Conservation (phyloP, 2,888 invertebrate species). For the Alcis repandata region DNA sequence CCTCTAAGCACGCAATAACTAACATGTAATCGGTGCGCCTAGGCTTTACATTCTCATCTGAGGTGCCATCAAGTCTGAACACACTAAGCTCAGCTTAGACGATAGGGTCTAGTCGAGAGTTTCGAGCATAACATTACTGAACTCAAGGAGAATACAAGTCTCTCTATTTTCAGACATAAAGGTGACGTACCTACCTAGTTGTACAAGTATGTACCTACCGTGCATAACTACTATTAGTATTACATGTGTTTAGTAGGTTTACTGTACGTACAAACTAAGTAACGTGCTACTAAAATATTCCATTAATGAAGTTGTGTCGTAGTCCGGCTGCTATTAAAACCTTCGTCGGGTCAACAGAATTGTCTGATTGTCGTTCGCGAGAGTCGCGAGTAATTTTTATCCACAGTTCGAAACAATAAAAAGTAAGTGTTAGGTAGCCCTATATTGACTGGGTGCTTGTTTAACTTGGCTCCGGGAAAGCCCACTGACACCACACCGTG, state of each 20-base stretch:
- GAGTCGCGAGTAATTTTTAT: too few relatives aligned
- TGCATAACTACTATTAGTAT: too few relatives aligned
- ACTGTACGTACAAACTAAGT: background rate
- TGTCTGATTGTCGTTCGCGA: background rate
- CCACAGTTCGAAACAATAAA: background rate
- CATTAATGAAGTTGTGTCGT: background rate
- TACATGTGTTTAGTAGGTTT: too few relatives aligned
- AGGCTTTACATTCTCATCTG: background rate
- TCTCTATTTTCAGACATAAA: background rate
- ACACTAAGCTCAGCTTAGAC: background rate
- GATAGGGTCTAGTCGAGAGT: background rate
- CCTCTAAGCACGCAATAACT: background rate
- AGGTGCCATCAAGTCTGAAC: constrained; percentile 1
- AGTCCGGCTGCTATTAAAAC: background rate
- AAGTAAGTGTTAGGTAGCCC: constrained; percentile 10
- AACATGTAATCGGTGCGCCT: background rate
- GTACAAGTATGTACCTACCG: background rate
- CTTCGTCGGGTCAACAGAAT: background rate
- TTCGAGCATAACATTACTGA: background rate
- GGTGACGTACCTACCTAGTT: background rate
- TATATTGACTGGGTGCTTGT: constrained; percentile 12
- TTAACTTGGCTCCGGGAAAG: constrained; percentile 16
- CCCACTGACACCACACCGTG: constrained; percentile 12
- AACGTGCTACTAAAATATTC: background rate
- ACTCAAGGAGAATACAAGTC: background rate